Conservation (phyloP, 2,113 vertebrate genomes). For the Anguilla japonica region DNA sequence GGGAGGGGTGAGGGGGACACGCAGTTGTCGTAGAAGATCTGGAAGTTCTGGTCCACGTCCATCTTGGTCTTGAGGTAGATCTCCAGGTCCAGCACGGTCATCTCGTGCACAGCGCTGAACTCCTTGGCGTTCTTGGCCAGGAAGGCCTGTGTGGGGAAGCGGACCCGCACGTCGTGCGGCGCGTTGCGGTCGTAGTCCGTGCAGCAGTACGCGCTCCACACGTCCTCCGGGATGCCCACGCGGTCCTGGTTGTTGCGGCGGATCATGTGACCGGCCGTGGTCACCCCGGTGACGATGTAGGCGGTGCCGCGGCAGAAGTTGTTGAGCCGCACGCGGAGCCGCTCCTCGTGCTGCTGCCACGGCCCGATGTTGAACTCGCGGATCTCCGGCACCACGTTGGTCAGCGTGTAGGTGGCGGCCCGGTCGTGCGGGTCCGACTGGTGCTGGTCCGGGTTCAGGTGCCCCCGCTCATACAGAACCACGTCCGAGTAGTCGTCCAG, state of each 20-base stretch:
- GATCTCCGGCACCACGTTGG: constrained; percentile 65
- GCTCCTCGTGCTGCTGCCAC: constrained; percentile 68
- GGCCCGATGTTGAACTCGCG: constrained; percentile 67
- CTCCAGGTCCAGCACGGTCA: constrained; percentile 65
- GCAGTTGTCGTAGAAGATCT: constrained; percentile 71
- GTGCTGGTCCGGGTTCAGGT: constrained; percentile 65
- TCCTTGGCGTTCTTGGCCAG: constrained; percentile 62
- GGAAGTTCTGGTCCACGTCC: constrained; percentile 61
- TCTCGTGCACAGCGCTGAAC: constrained; percentile 61
- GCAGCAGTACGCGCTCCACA: constrained; percentile 70
- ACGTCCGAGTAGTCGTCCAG: constrained; percentile 65
- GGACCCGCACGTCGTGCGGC: constrained; percentile 63
- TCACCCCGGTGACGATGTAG: constrained; percentile 62
- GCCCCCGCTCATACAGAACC: constrained; percentile 62
- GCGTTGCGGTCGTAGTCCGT: constrained; percentile 62
- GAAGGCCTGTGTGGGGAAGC: constrained; percentile 63
- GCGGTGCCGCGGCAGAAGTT: constrained; percentile 64
- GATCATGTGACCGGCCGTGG: constrained; percentile 61
- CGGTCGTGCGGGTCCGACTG: constrained; percentile 66
- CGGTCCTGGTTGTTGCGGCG: constrained; percentile 64
- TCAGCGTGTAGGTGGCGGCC: constrained; percentile 65
- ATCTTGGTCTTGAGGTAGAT: constrained; percentile 39
- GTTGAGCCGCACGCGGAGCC: constrained; percentile 63
- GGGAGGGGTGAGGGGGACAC: constrained; percentile 67
- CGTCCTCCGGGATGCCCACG: constrained; percentile 61